Percentiles rank a stretch among this genome's conserved stretches.
These are phyloP conservation scores for Aleiodes alternator DNA, from an alignment of 2,888 invertebrate species.

Conservation along the genomic window DNA sequence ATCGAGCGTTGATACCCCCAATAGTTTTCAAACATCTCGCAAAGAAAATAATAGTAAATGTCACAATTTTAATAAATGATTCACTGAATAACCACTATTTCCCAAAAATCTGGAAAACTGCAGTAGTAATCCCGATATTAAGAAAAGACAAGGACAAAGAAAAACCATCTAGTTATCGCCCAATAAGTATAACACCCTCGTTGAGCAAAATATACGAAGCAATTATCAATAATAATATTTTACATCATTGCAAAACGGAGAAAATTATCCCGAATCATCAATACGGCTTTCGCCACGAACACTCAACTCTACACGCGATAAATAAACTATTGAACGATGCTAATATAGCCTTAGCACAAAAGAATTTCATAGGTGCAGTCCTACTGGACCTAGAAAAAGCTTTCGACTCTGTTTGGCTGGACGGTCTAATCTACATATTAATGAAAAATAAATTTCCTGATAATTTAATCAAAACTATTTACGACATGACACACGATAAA, in stretches of 20 bases:
- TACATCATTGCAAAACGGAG: not conserved
- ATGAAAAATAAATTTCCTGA: slow-evolving; percentile 21
- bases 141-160: slow-evolving; percentile 47
- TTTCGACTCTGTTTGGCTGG: slow-evolving; percentile 40
- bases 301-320: slow-evolving; percentile 46
- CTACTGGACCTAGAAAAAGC: slow-evolving; percentile 42
- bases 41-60: slow-evolving; percentile 7
- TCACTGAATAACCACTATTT: slow-evolving; percentile 45
- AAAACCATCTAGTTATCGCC: slow-evolving; percentile 46
- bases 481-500: slow-evolving; percentile 28
- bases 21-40: slow-evolving; percentile 48
- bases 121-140: slow-evolving; percentile 49
- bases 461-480: slow-evolving; percentile 21
- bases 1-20: not conserved
- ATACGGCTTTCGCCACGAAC: slow-evolving; percentile 46
- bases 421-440: slow-evolving; percentile 24
- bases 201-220: slow-evolving; percentile 33
- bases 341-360: not conserved
- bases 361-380: not conserved
- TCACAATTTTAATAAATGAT: slow-evolving; percentile 46
- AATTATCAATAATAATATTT: slow-evolving; percentile 44
- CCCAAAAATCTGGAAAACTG: slow-evolving; percentile 43
- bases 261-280: slow-evolving; percentile 38
- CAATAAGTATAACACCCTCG: slow-evolving; percentile 52
- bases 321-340: not conserved